These are phyloP conservation scores for Smutsia temminckii DNA, from an alignment of 2,797 vertebrate species.

Conservation along the genomic window DNA sequence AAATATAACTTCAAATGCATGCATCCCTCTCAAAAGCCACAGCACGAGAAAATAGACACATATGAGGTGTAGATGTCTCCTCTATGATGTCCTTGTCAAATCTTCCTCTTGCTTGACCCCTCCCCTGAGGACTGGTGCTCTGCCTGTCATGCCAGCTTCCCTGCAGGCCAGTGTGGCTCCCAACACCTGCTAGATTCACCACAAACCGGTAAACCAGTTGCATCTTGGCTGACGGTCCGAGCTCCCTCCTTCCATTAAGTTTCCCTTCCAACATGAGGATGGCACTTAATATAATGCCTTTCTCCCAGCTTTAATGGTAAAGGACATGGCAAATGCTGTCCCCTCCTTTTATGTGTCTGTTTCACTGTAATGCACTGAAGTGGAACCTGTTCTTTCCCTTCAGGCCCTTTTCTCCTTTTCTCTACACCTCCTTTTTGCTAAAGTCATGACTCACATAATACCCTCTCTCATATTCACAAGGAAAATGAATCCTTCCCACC, in stretches of 20 bases:
- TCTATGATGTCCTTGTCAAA: neutral
- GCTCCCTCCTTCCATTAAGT: neutral
- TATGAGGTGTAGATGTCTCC: neutral
- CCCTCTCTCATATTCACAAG: neutral
- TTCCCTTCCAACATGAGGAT: neutral
- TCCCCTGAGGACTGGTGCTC: neutral
- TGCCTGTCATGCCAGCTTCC: no score
- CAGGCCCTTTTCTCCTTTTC: neutral
- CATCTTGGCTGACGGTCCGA: neutral
- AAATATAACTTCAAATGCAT: neutral
- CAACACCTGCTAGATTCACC: neutral
- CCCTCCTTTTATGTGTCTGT: neutral
- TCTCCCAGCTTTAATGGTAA: neutral
- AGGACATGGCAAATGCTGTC: no score
- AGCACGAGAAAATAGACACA: neutral
- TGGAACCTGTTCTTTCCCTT: neutral
- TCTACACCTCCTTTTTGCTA: neutral
- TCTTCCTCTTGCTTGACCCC: accelerated
- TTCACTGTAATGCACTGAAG: neutral
- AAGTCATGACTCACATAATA: neutral
- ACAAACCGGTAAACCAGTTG: neutral
- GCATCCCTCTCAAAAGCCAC: neutral
- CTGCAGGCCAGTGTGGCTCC: neutral
- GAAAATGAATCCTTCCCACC: neutral
- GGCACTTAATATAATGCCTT: neutral